Base-by-base conservation (phyloP, 2,888 invertebrate species). In the Lepidonotus clava region DNA sequence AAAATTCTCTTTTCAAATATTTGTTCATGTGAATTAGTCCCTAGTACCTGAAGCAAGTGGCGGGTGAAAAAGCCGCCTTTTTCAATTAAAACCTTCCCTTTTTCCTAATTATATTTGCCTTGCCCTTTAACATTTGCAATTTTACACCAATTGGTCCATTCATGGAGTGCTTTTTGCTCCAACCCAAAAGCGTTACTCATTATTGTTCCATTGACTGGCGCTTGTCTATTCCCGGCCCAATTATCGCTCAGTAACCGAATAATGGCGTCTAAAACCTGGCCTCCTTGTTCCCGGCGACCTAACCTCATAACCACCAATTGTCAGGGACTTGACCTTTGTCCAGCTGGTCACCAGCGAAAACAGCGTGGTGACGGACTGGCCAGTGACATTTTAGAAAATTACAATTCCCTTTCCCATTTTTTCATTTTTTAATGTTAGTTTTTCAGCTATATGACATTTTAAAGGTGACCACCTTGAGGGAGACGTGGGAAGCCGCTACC, bases 141-240 rank as follows among this genome's bases (percentile, higher is more conserved):
- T 61, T 61, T 61, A 61, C 61, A 61, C 61, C 61, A 61, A 61
- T 61, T 61, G 61, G n/a, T 61, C 28, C 28, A 11, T 61, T 61
- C 61, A 61, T 28, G 61, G 53, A 32, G 11, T 11, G 24, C 24
- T 61, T 61, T 61, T 61, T 61, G 4, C 24, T 32, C 24, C 61
- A 61, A 8, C 61, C 61, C 61, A 14, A 61, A n/a, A n/a, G n/a
- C n/a, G 24, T 11, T 32, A 61, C 28, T 61, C 24, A 61, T 61
- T 61, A 61, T 61, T 61, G 61, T 61, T 61, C 61, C 61, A 61
- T 32, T 61, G 28, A 61, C 61, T 61, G 61, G 28, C 24, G 24
- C 5, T 32, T 2, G 28, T 61, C 61, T 61, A 61, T 61, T 61
- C 61, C 61, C 14, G 24, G 24, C 28, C 61, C 61, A 61, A 61